A percentile compares a stretch with the other conserved stretches of the same genome.
These are phyloP conservation scores for Perithous albicinctus DNA, from an alignment of 2,888 invertebrate genomes.

Conservation along the genomic window DNA sequence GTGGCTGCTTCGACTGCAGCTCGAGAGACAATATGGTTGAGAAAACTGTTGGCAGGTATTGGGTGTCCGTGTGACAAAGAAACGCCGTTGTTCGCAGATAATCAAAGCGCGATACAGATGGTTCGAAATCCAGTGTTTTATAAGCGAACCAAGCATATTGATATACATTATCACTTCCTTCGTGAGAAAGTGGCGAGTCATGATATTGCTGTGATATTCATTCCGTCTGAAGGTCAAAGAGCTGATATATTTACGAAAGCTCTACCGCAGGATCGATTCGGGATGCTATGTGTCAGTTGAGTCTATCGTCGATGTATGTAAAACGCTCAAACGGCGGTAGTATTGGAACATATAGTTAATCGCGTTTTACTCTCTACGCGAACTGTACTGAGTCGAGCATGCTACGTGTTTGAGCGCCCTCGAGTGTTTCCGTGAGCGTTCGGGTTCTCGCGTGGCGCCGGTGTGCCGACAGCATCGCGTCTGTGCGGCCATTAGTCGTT, in stretches of 20 bases:
- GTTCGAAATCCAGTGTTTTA: conserved; percentile 5
- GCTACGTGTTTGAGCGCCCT: too few relatives aligned
- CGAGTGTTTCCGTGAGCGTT: too few relatives aligned
- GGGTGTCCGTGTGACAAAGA: background rate
- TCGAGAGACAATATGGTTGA: conserved; percentile 19
- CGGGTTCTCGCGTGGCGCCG: too few relatives aligned
- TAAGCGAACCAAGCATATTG: conserved; percentile 30
- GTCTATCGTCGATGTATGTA: too few relatives aligned
- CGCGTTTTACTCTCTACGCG: too few relatives aligned
- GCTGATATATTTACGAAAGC: conserved; percentile 40
- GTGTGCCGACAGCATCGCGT: too few relatives aligned
- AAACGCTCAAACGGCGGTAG: too few relatives aligned
- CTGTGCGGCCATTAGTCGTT: too few relatives aligned
- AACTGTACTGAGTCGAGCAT: too few relatives aligned
- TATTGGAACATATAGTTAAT: too few relatives aligned
- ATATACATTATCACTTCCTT: conserved; percentile 20
- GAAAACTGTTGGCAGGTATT: conserved; percentile 10
- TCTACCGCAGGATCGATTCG: background rate
- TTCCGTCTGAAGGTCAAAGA: conserved; percentile 1
- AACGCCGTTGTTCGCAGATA: conserved; percentile 4
- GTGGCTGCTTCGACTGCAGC: conserved; percentile 14
- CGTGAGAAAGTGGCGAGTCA: conserved; percentile 28
- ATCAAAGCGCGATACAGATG: conserved; percentile 13
- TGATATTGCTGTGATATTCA: too few relatives aligned
- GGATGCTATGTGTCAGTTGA: too few relatives aligned